Evolutionary conservation across 2,797 vertebrate genomes (phyloP), one percentile per base, ranked within the genome.

Genomic region (Sylvia borin): DNA sequence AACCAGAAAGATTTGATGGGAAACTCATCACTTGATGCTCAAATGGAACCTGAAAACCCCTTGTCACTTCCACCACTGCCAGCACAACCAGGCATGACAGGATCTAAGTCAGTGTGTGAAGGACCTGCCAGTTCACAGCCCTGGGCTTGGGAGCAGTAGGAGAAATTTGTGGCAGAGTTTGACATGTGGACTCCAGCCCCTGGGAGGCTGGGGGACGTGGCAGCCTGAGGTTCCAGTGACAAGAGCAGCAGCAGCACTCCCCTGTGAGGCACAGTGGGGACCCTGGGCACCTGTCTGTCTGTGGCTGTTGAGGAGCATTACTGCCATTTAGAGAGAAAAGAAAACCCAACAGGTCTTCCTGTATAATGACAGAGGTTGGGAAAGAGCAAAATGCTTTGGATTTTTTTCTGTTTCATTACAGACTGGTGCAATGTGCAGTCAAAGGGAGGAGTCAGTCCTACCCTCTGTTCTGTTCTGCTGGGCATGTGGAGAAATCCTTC

Each of bases 211-310:
- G 32, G 15, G 38, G n/a, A 2, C 21, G 24, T 48, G 57, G 12
- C 1, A 10, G 13, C 2, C 71, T 0, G 11, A 76, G 66, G 3
- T 58, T 77, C 1, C 3, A 9, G 83, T 20, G 81, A 60, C 4
- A 48, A 14, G 62, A 55, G 71, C 31, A 48, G 82, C 26, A 61
- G 88, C 57, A 60, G 75, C 53, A 65, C 21, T 73, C 15, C 15
- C 22, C 70, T 43, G 11, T 5, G 73, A 32, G 64, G 71, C 38
- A 7, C 34, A 11, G 36, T 1, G 25, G 38, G 70, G 20, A 53
- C 53, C 62, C 25, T 48, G 58, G 36, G 60, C 66, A 65, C 34
- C 61, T 58, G 34, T 61, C 43, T 51, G 22, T 55, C 50, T 94
- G 66, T 27, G 64, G 43, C 36, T 94, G 43, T 31, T 57, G 31